Percentiles rank a stretch among this genome's conserved stretches.
These are phyloP conservation scores for Heterochromis multidens DNA, from an alignment of 2,113 vertebrate species.

Conservation along the genomic window DNA sequence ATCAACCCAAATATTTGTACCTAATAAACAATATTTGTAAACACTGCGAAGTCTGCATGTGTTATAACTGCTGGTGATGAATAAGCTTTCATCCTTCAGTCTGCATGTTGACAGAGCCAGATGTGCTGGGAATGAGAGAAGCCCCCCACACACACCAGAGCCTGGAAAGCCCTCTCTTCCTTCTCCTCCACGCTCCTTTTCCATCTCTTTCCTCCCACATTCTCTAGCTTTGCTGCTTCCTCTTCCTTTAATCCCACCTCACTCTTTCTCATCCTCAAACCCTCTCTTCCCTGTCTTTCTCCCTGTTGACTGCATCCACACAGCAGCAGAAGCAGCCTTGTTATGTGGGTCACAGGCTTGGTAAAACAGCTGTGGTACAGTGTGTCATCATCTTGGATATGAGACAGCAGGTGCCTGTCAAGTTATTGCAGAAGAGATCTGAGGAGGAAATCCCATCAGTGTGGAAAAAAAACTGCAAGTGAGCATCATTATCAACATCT, in stretches of 20 bases:
- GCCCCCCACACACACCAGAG: not conserved
- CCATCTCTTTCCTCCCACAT: constrained; percentile 19
- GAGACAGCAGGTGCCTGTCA: not conserved
- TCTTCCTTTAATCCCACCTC: constrained; percentile 5
- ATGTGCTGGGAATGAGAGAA: constrained; percentile 27
- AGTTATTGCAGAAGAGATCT: not conserved
- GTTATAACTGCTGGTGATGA: not conserved
- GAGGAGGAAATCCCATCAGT: not conserved
- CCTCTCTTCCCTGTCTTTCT: not conserved
- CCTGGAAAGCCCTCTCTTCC: not conserved
- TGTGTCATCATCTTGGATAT: not conserved
- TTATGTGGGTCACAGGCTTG: constrained; percentile 32
- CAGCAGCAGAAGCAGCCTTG: constrained; percentile 1
- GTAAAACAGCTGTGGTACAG: not conserved
- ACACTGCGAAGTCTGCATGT: not conserved
- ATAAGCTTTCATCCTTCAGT: constrained; percentile 17
- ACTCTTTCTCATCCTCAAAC: not conserved
- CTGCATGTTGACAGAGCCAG: constrained; percentile 31
- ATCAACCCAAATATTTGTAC: not conserved
- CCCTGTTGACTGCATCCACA: constrained; percentile 1
- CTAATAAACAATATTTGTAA: not conserved
- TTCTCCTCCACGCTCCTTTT: not conserved
- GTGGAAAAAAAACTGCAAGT: not conserved
- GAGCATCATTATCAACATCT: not conserved
- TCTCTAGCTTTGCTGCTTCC: not conserved